phyloP scores from a whole-genome alignment of 1,140 invertebrate species.

The Caenorhabditis brenneri region DNA sequence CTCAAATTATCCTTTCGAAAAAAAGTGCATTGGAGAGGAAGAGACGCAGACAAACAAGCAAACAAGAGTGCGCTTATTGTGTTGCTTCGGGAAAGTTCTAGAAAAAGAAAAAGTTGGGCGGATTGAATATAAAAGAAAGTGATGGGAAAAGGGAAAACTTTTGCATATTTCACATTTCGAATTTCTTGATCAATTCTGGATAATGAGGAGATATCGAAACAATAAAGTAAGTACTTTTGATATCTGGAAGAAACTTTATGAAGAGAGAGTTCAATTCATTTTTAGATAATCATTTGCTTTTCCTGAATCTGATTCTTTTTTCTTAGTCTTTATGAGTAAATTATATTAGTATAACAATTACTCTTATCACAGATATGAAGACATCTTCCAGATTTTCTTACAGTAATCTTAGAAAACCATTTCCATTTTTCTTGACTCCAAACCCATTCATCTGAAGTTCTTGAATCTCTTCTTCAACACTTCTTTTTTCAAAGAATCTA shows the following conservation, averaged over 20 bases:
- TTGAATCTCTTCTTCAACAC: not conserved
- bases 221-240: no score
- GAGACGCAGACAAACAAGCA: constrained; percentile 7
- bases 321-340: no score
- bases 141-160: not conserved
- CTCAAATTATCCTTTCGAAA: not conserved
- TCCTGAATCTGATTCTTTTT: no score
- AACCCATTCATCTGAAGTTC: not conserved
- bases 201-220: not conserved
- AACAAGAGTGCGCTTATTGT: not conserved
- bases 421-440: no score
- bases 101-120: not conserved
- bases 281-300: no score
- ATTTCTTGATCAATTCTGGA: not conserved
- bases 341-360: no score
- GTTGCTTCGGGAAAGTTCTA: not conserved
- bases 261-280: no score
- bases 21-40: not conserved
- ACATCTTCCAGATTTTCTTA: no score
- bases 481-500: not conserved
- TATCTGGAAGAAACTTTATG: no score
- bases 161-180: not conserved
- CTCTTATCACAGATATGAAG: no score
- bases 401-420: no score
- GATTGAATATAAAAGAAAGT: not conserved